phyloP scores from a whole-genome alignment of 2,888 invertebrate genomes.

The Copidosoma aretas region DNA sequence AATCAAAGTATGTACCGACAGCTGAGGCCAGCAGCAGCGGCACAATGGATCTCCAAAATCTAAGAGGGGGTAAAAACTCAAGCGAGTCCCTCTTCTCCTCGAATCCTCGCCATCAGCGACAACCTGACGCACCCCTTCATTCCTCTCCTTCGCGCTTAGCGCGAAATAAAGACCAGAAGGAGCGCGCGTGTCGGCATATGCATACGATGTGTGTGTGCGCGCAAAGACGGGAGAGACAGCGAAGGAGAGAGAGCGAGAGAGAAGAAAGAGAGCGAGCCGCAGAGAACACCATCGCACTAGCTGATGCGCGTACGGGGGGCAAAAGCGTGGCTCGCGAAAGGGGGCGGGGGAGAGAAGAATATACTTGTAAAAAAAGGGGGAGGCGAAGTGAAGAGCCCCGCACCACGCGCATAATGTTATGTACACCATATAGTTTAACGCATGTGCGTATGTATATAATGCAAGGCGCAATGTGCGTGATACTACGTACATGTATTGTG shows the following conservation, averaged over 20 bases:
- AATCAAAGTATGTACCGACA: background rate
- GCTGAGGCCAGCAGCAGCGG: background rate
- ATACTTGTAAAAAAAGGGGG: no score
- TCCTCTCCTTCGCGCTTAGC: background rate
- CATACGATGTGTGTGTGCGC: no score
- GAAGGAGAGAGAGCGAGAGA: slow-evolving; percentile 12
- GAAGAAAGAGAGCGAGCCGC: slow-evolving; percentile 9
- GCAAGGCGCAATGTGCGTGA: no score
- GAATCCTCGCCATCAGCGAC: background rate
- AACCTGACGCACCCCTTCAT: background rate
- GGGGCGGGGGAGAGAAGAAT: no score
- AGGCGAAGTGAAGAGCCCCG: no score
- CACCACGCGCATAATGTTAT: no score
- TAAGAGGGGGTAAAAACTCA: background rate
- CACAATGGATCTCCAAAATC: background rate
- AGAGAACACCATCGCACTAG: slow-evolving; percentile 13
- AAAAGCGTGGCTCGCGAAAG: slow-evolving; percentile 6
- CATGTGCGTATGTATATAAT: no score
- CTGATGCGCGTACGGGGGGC: background rate
- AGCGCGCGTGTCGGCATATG: no score
- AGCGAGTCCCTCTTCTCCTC: background rate
- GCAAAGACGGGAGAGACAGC: background rate
- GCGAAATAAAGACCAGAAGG: background rate
- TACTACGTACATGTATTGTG: no score
- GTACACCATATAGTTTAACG: no score